Base-by-base conservation (phyloP, 1,140 invertebrate genomes). In the Pantala flavescens region DNA sequence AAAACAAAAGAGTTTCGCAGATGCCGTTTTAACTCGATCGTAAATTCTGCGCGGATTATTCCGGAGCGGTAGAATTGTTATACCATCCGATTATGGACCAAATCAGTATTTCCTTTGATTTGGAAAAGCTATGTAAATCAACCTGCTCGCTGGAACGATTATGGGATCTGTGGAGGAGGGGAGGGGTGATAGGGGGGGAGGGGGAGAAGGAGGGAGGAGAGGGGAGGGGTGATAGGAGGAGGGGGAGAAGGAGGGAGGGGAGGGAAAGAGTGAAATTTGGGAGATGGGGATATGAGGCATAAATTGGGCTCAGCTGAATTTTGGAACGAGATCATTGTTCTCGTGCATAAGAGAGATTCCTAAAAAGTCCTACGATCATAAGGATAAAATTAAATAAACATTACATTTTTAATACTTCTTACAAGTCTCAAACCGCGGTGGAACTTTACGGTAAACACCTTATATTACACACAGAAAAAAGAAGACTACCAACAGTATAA, bases 61-160 rank as follows among this genome's bases (percentile, higher is more conserved):
- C 28, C 9, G 28, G 28, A 36, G 28, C 3, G n/a, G n/a, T 12
- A 12, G 49, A 63, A 63, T 63, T 63, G 49, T 21, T 63, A 21
- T 63, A 21, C 49, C 49, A 63, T 63, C 49, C 49, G 49, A 63
- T 63, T 63, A 63, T 63, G 16, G 49, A 63, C 1, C 49, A 12
- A 63, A 63, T 63, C 49, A 63, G n/a, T 63, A 63, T 63, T 63
- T 63, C 49, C 49, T 63, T 63, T 63, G 49, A 63, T 63, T 63
- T 21, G 49, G 14, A 63, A 63, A 63, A 21, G 14, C 49, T 63
- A 63, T 63, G 49, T 63, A 63, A 63, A 63, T 63, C 49, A 63
- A 63, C 49, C 49, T 63, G 49, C 49, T 21, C 49, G 12, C 49
- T 19, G 49, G n/a, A 63, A 16, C 49, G 49, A 63, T 19, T 63